These are phyloP conservation scores for Philypnodon macrostomus DNA, from an alignment of 2,797 vertebrate species.

Conservation along the genomic window DNA sequence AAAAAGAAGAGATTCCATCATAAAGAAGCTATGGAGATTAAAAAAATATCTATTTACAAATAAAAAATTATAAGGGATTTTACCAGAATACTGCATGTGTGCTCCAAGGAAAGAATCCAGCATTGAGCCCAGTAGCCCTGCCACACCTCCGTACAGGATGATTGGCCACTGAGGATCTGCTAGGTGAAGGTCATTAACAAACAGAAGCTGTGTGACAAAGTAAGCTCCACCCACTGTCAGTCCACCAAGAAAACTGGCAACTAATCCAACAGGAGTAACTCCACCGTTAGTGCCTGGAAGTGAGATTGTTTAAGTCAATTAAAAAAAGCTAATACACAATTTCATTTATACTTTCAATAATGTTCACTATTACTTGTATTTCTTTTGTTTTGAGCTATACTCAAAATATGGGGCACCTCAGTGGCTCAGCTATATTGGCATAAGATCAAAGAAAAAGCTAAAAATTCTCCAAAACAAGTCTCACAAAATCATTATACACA, in stretches of 20 bases:
- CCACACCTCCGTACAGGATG: conserved; percentile 83
- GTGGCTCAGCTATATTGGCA: too few relatives aligned
- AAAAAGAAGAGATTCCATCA: not conserved
- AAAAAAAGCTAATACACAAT: too few relatives aligned
- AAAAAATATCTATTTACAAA: too few relatives aligned
- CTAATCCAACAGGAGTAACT: conserved; percentile 84
- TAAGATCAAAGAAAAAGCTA: too few relatives aligned
- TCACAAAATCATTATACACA: too few relatives aligned
- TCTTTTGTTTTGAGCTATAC: too few relatives aligned
- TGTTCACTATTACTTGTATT: too few relatives aligned
- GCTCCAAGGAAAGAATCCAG: conserved; percentile 94
- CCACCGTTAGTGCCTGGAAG: conserved; percentile 91
- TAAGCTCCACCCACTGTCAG: conserved; percentile 83
- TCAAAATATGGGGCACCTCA: too few relatives aligned
- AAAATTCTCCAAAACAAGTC: too few relatives aligned
- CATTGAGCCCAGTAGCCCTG: conserved; percentile 89
- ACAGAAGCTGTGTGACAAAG: conserved; percentile 82
- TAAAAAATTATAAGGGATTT: not conserved
- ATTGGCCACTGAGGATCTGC: conserved; percentile 92
- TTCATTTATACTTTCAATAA: too few relatives aligned
- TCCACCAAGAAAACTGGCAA: conserved; percentile 88
- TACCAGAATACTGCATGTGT: conserved; percentile 93
- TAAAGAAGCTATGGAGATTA: too few relatives aligned
- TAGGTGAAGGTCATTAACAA: conserved; percentile 83
- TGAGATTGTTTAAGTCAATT: not conserved